These are phyloP conservation scores for Aeoliscus strigatus DNA, from an alignment of 2,797 vertebrate genomes.

Conservation along the genomic window DNA sequence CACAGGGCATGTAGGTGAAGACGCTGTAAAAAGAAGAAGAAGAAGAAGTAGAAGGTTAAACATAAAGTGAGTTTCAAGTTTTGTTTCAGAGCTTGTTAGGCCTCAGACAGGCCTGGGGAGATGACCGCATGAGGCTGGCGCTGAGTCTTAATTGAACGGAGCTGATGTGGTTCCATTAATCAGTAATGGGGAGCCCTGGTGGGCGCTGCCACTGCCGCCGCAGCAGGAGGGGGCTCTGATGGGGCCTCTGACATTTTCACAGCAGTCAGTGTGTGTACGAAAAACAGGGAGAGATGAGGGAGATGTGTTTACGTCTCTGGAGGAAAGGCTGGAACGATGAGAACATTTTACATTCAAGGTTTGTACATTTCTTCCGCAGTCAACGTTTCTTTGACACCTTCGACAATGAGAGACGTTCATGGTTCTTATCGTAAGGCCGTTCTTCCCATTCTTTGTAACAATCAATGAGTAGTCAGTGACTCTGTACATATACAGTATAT, in stretches of 20 bases:
- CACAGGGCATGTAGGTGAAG: too few species aligned
- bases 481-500: too few species aligned
- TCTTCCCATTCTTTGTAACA: too few species aligned
- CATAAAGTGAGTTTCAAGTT: neutral
- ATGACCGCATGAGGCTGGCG: conserved; percentile 47
- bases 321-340: conserved; percentile 32
- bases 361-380: too few species aligned
- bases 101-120: too few species aligned
- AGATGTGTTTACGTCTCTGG: conserved; percentile 27
- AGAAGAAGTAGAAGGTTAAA: too few species aligned
- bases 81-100: conserved; percentile 38
- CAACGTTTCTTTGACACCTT: too few species aligned
- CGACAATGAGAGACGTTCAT: too few species aligned
- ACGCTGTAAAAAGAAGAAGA: too few species aligned
- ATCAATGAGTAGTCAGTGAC: too few species aligned
- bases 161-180: conserved; percentile 63
- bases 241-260: conserved; percentile 66
- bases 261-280: conserved; percentile 38
- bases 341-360: neutral
- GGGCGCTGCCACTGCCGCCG: conserved; percentile 47
- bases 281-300: conserved; percentile 28
- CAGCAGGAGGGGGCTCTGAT: conserved; percentile 53
- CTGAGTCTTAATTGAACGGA: conserved; percentile 68
- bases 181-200: conserved; percentile 66
- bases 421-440: too few species aligned